Evolutionary conservation across 2,113 vertebrate genomes (phyloP), one percentile per base, ranked within the genome.

Genomic region (Apus apus): DNA sequence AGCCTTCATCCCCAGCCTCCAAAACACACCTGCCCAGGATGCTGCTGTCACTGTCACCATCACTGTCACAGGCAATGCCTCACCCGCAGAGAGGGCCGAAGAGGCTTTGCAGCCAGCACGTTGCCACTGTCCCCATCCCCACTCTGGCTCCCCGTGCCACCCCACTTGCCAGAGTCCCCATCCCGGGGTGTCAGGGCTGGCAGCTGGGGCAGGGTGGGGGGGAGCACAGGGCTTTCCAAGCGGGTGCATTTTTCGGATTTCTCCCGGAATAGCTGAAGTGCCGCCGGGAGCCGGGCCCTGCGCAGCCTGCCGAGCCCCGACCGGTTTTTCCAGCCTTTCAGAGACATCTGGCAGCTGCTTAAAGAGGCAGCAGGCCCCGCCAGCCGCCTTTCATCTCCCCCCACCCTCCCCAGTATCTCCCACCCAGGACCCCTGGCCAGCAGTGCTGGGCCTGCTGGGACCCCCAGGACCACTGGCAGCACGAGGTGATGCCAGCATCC

Each of bases 271-370:
- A 97, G 94, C 93, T 96, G 96, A 85, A 95, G 96, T 97, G 95
- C 95, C 71, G 89, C 96, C 32, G 89, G 96, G 94, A 97, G 95
- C 91, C 94, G 91, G 95, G 94, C 94, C 93, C 93, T 73, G 72
- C 30, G 21, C 83, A 92, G 93, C 96, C 45, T 70, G 57, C 77
- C 23, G 87, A 89, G 51, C 96, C 88, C 96, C 62, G 71, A 97
- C 97, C 96, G 96, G 97, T 97, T 97, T 97, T 97, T 97, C 96
- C 95, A 97, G 97, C 96, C 95, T 90, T 95, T 96, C 23, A 15
- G 92, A 97, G 96, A 94, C 96, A 97, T 97, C 96, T 97, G 96
- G 97, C 87, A 97, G 92, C 94, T 90, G 89, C 95, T 97, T 97
- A 96, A 97, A 97, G 96, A 93, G 93, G 92, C 97, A 96, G 93